phyloP scores from a whole-genome alignment of 2,888 invertebrate species.

The Neria commutata region DNA sequence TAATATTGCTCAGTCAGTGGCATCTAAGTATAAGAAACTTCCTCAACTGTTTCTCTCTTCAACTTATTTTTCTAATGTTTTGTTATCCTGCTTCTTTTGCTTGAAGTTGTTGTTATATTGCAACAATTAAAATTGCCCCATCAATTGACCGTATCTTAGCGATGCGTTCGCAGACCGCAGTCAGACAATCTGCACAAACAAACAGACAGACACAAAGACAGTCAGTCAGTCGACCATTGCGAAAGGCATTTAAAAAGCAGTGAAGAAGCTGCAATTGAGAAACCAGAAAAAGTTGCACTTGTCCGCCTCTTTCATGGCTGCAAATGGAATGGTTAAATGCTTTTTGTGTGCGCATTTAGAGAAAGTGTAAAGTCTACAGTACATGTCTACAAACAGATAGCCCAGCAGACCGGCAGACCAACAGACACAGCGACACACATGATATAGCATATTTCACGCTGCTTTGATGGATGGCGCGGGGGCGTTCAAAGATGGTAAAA shows the following conservation, averaged over 20 bases:
- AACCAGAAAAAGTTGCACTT: constrained; percentile 2
- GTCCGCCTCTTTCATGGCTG: constrained; percentile 7
- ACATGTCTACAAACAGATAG: too few species aligned
- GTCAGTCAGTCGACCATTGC: background rate
- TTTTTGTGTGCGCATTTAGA: constrained; percentile 10
- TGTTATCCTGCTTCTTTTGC: background rate
- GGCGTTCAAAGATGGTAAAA: too few species aligned
- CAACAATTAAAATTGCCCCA: constrained; percentile 11
- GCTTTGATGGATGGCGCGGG: too few species aligned
- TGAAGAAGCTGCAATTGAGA: too few species aligned
- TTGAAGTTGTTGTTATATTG: background rate
- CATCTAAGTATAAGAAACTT: too few species aligned
- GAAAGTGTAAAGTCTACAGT: constrained; percentile 18
- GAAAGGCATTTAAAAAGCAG: too few species aligned
- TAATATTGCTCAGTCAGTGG: too few species aligned
- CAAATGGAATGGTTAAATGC: constrained; percentile 1
- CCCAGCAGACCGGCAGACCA: too few species aligned
- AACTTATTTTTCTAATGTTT: too few species aligned
- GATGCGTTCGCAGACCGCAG: background rate
- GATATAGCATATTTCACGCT: too few species aligned
- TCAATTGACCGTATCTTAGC: constrained; percentile 14
- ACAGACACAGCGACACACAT: too few species aligned
- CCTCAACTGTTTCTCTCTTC: too few species aligned
- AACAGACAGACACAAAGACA: background rate
- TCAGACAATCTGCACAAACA: background rate